Percentiles rank a stretch among this genome's conserved stretches.
Conservation (phyloP, 2,797 vertebrate species). For the Notolabrus celidotus region DNA sequence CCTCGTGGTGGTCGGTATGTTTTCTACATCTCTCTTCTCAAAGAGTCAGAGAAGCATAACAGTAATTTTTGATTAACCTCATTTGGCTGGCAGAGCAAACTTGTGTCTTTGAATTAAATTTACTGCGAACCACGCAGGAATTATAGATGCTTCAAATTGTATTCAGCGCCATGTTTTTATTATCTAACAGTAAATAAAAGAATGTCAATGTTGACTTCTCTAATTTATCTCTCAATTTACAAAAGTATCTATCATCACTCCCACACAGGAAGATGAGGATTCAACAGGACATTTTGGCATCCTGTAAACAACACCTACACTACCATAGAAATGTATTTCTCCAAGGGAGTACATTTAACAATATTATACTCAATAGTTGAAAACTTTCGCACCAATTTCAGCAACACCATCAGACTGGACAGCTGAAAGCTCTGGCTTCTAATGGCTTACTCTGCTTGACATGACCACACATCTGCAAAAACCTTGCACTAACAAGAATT, state of each 20-base stretch:
- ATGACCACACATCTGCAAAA: not conserved
- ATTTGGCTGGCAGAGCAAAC: constrained; percentile 36
- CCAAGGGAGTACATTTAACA: not conserved
- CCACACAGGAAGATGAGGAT: not conserved
- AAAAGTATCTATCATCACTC: not conserved
- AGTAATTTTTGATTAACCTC: constrained; percentile 43
- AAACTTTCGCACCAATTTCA: constrained; percentile 3
- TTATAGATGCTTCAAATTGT: constrained; percentile 4
- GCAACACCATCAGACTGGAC: too few species aligned
- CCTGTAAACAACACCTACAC: not conserved
- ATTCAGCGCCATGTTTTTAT: not conserved
- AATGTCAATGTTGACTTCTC: constrained; percentile 3
- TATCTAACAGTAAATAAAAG: constrained; percentile 15
- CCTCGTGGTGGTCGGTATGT: constrained; percentile 1
- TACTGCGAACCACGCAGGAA: constrained; percentile 20
- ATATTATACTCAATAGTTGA: constrained; percentile 2
- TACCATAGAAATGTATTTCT: not conserved
- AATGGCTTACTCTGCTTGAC: constrained; percentile 6
- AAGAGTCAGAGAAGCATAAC: constrained; percentile 32
- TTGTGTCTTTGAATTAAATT: constrained; percentile 50
- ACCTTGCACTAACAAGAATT: not conserved
- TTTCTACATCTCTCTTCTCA: constrained; percentile 26
- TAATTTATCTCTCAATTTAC: constrained; percentile 3
- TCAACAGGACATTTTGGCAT: not conserved
- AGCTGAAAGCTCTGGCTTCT: not conserved